Evolutionary conservation across 2,888 invertebrate genomes (phyloP), one percentile per base, ranked within the genome.

Genomic region (Lepidocyrtoides sp.): DNA sequence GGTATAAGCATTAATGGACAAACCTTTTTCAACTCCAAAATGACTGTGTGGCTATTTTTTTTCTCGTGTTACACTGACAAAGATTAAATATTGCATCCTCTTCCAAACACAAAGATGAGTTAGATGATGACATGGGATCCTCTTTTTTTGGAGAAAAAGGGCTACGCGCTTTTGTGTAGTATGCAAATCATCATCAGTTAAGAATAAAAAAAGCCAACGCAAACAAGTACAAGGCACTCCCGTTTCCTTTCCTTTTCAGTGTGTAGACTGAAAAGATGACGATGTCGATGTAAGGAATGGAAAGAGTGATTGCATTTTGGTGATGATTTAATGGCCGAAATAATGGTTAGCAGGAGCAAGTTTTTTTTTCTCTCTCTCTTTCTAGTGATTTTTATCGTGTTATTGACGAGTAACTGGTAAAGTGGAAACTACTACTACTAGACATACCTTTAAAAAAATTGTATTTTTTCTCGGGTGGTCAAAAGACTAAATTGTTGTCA

Each of bases 341-440:
- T 89, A 75, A 89, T 89, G 89, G 75, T 89, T 54, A 89, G 75
- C 82, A 89, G 82, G 89, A 87, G 79, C 87, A 87, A 87, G 79
- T n/a, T n/a, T 87, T 89, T 89, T 54, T 66, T 89, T 69, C 63
- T 41, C 41, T 41, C 41, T 48, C 12, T 48, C 48, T 48, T 32
- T 36, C 36, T 7, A 5, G 14, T 20, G 72, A 72, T 72, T 86
- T 57, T 86, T 54, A 72, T 86, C 48, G 32, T 82, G 20, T 48
- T 86, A 36, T 51, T 72, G 57, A 81, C 57, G 20, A 57, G 54
- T 10, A 32, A 2, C 4, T 69, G 17, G 36, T 69, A 17, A 41
- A 26, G 2, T 69, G 32, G 77, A 75, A 75, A 32, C 86, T 81
- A 48, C 88, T 54, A 29, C 26, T 10, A 32, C 41, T 8, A 2